Base-by-base conservation (phyloP, 2,888 invertebrate species). In the Drosophila formosana region DNA sequence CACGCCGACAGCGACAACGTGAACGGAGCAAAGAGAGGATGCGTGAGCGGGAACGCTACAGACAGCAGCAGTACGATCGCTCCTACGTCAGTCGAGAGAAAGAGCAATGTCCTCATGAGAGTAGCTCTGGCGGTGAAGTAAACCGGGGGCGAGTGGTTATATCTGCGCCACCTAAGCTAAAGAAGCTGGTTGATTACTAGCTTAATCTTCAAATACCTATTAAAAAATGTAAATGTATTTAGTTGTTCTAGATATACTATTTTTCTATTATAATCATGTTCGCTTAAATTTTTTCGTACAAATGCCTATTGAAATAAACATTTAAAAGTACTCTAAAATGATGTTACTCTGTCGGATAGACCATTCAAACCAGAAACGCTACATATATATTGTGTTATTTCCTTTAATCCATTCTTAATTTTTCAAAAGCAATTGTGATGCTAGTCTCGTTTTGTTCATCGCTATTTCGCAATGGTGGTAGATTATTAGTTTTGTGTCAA, bases 151-250 rank as follows among this genome's bases (percentile, higher is more conserved):
- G 90, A 11, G 86, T 92, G 55, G 91, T 91, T 50, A 91, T 91
- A 50, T 91, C 91, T 30, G 91, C 91, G 46, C 91, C 91, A 26
- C 91, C 91, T 32, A 91, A 91, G 75, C 83, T 91, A 25, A 91
- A 92, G 68, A 91, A 91, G 77, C 79, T 91, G 58, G 91, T 91
- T 55, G 91, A 91, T 66, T 91, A 91, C 73, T 91, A 67, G 82
- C 28, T 7, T 8, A 46, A 43, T 34, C 28, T 11, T 26, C 13
- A 47, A 11, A 53, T 18, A 7, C 23, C 23, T 8, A 7, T 39
- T 34, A 55, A 55, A 6, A n/a, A 49, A 39, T 39, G 25, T 26
- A 25, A 32, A 50, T 58, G 57, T 56, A 57, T 61, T 72, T 66
- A 50, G 51, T 73, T 78, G 72, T 81, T 86, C 68, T 77, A 75